A percentile compares a stretch with the other conserved stretches of the same genome.
Conservation (phyloP, 2,113 vertebrate genomes). For the Miniopterus natalensis region DNA sequence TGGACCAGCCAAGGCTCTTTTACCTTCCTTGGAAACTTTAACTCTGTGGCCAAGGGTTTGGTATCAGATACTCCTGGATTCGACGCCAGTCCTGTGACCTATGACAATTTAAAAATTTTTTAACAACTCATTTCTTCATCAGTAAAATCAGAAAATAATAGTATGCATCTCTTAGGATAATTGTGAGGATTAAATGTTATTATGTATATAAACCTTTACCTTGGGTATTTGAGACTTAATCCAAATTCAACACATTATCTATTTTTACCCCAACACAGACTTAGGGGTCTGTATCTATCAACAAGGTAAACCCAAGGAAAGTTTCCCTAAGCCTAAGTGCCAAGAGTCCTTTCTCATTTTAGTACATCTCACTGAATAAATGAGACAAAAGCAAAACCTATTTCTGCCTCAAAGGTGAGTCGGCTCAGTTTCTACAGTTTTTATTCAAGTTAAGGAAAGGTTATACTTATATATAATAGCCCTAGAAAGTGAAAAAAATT, state of each 20-base stretch:
- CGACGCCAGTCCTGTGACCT: background rate
- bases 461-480: constrained; percentile 42
- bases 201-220: constrained; percentile 1
- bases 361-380: background rate
- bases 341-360: background rate
- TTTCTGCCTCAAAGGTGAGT: background rate
- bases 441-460: background rate
- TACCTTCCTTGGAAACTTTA: background rate
- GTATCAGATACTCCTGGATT: background rate
- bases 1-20: background rate
- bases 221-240: background rate
- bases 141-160: constrained; percentile 45
- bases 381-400: background rate
- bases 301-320: background rate
- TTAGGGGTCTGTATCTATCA: background rate
- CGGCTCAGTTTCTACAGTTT: background rate
- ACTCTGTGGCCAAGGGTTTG: background rate
- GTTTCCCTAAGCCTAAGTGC: background rate
- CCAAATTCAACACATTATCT: background rate
- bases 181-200: background rate
- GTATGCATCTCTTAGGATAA: background rate
- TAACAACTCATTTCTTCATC: background rate
- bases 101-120: background rate
- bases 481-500: constrained; percentile 28
- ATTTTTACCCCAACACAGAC: background rate